Evolutionary conservation across 2,888 invertebrate genomes (phyloP).

Genomic region (Neoitamus cyanurus): DNA sequence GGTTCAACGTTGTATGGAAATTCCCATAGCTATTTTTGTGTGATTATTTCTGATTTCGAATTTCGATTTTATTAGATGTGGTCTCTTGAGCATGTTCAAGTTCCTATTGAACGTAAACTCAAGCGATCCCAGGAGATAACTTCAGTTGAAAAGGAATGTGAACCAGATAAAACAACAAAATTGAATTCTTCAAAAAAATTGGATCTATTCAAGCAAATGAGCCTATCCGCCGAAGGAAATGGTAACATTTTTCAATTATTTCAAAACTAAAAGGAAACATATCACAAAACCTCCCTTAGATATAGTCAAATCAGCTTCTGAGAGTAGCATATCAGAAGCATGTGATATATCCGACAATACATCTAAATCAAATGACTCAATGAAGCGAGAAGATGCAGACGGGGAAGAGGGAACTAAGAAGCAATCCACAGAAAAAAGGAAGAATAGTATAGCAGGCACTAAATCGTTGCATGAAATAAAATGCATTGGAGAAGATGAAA

Average conservation of each 20-base stretch:
- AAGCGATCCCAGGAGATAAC: constrained; percentile 67
- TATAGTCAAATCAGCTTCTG: constrained; percentile 86
- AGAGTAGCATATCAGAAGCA: constrained; percentile 86
- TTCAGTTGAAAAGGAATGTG: constrained; percentile 68
- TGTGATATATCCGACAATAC: constrained; percentile 79
- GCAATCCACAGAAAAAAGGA: constrained; percentile 56
- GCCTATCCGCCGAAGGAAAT: constrained; percentile 75
- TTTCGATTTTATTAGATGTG: constrained; percentile 79
- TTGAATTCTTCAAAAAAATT: constrained; percentile 58
- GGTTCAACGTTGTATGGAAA: too few relatives aligned
- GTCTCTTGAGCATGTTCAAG: constrained; percentile 94
- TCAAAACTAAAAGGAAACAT: not conserved
- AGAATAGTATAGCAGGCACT: constrained; percentile 64
- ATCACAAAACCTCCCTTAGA: constrained; percentile 58
- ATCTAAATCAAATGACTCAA: constrained; percentile 73
- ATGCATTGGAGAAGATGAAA: constrained; percentile 61
- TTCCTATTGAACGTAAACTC: constrained; percentile 69
- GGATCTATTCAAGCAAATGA: constrained; percentile 83
- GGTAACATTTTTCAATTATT: constrained; percentile 63
- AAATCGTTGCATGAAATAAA: constrained; percentile 66
- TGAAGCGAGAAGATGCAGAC: constrained; percentile 62
- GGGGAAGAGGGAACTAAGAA: not conserved
- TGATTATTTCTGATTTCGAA: too few relatives aligned
- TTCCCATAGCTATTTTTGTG: too few relatives aligned
- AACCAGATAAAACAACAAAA: constrained; percentile 58